Percentiles rank a stretch among this genome's conserved stretches.
Conservation (phyloP, 2,113 vertebrate genomes). For the Hemichromis elongatus region DNA sequence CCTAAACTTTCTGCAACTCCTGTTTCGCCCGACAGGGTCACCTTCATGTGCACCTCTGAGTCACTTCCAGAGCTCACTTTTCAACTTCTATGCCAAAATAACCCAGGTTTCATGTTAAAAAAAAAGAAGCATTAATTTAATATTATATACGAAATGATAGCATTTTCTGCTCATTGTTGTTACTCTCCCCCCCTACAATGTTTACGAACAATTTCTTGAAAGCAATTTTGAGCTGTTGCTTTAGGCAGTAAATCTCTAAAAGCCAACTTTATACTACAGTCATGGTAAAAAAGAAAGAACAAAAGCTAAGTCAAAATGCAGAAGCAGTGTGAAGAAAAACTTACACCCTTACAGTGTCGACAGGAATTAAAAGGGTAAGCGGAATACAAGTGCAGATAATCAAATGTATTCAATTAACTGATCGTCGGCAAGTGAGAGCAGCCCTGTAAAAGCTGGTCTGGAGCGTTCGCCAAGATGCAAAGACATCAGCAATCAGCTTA, state of each 20-base stretch:
- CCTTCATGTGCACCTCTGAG: not conserved
- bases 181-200: not conserved
- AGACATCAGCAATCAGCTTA: not conserved
- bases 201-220: not conserved
- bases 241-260: not conserved
- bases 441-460: not conserved
- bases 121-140: not conserved
- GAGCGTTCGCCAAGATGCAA: not conserved
- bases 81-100: not conserved
- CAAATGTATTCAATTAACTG: not conserved
- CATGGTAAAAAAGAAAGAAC: not conserved
- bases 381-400: not conserved
- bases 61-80: not conserved
- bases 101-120: not conserved
- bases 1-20: not conserved
- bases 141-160: rapidly evolving
- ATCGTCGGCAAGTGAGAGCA: not conserved
- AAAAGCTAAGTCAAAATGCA: not conserved
- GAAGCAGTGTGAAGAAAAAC: not conserved
- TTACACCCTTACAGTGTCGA: not conserved
- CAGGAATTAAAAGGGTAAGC: not conserved
- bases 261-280: not conserved
- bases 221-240: not conserved
- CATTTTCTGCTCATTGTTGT: not conserved
- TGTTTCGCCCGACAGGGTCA: not conserved